A percentile compares a stretch with the other conserved stretches of the same genome.
phyloP scores from a whole-genome alignment of 2,888 invertebrate species.

The Neoaliturus tenellus region DNA sequence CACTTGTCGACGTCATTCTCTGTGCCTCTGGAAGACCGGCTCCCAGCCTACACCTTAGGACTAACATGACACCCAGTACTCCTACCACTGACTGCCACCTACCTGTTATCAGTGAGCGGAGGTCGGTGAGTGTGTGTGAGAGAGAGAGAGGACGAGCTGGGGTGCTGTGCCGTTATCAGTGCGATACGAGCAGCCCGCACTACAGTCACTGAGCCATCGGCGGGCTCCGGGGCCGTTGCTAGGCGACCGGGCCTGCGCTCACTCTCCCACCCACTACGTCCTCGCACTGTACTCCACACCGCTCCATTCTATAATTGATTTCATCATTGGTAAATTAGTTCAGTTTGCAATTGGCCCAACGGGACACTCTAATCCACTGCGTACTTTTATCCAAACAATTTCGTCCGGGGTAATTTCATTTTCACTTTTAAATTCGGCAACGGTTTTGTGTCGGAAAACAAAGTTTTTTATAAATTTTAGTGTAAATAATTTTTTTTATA shows the following conservation, averaged over 20 bases:
- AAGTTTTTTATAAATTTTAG: too few relatives aligned
- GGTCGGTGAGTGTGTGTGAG: neutral
- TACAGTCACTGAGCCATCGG: neutral
- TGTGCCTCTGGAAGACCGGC: too few relatives aligned
- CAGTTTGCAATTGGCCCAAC: slow-evolving; percentile 28
- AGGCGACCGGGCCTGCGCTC: slow-evolving; percentile 26
- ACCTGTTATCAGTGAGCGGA: too few relatives aligned
- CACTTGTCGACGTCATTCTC: too few relatives aligned
- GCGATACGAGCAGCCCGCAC: slow-evolving; percentile 12
- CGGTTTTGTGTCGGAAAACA: too few relatives aligned
- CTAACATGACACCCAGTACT: neutral
- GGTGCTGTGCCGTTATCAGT: neutral
- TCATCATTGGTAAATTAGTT: slow-evolving; percentile 49
- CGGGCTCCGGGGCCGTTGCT: slow-evolving; percentile 37
- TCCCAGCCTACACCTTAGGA: too few relatives aligned
- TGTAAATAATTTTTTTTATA: too few relatives aligned
- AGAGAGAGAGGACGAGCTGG: neutral
- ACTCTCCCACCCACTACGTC: neutral
- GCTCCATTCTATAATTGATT: slow-evolving; percentile 50
- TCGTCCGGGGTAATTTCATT: neutral
- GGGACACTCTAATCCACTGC: neutral
- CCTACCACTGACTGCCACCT: neutral
- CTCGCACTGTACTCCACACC: slow-evolving; percentile 10
- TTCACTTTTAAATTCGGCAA: too few relatives aligned
- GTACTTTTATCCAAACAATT: neutral